These are phyloP conservation scores for Alitta virens DNA, from an alignment of 2,888 invertebrate species.

Conservation along the genomic window DNA sequence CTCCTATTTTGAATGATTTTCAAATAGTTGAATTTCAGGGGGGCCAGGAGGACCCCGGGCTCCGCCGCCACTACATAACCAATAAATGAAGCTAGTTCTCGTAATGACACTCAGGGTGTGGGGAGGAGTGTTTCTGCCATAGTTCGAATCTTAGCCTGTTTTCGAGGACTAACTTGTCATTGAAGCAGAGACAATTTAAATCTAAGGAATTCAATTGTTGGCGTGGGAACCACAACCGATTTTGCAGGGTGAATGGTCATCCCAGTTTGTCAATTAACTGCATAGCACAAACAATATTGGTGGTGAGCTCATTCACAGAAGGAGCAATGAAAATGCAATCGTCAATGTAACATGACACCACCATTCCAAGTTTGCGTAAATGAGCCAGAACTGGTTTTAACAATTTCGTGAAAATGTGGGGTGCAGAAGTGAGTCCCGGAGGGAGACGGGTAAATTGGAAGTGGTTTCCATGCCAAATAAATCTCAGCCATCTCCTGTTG, in stretches of 20 bases:
- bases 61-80: constrained; percentile 1
- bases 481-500: constrained; percentile 22
- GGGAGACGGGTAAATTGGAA: constrained; percentile 23
- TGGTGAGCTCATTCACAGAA: constrained; percentile 6
- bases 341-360: constrained; percentile 26
- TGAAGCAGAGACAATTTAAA: constrained; percentile 25
- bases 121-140: background rate
- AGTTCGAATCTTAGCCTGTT: background rate
- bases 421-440: constrained; percentile 25
- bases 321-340: constrained; percentile 23
- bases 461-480: constrained; percentile 22
- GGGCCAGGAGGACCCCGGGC: constrained; percentile 1
- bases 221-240: constrained; percentile 18
- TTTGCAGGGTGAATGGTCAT: constrained; percentile 21
- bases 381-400: constrained; percentile 28
- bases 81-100: constrained; percentile 5
- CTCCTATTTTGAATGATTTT: background rate
- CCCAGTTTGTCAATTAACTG: constrained; percentile 17
- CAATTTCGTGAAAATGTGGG: constrained; percentile 29
- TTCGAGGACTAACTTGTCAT: constrained; percentile 21
- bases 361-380: constrained; percentile 19
- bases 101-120: background rate
- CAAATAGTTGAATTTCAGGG: background rate
- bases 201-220: constrained; percentile 21
- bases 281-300: constrained; percentile 1